These are phyloP conservation scores for Enteromius radiatus DNA, from an alignment of 2,797 vertebrate genomes.

Conservation along the genomic window DNA sequence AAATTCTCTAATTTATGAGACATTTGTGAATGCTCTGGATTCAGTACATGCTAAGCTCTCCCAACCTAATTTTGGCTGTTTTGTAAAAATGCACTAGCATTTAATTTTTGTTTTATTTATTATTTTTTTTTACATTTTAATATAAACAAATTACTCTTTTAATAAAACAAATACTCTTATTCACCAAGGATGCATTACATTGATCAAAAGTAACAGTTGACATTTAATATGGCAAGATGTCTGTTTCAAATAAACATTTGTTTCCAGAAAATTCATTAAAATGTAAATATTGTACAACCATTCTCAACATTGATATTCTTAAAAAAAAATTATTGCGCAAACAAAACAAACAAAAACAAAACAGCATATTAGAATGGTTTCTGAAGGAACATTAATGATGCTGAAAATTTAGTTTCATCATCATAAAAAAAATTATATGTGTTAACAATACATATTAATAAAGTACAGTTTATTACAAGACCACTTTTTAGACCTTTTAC, in stretches of 20 bases:
- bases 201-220: neutral
- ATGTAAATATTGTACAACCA: neutral
- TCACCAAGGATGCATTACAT: neutral
- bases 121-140: too few species aligned
- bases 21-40: neutral
- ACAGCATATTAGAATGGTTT: neutral
- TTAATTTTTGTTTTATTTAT: too few species aligned
- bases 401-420: neutral
- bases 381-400: neutral
- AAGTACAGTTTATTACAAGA: neutral
- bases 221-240: neutral
- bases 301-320: neutral
- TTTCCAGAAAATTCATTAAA: too few species aligned
- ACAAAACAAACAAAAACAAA: too few species aligned
- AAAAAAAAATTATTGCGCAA: too few species aligned
- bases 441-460: neutral
- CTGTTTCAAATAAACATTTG: neutral
- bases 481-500: too few species aligned
- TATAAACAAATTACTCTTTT: neutral
- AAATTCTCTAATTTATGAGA: neutral
- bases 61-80: neutral
- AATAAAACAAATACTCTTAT: too few species aligned
- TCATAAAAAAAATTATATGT: neutral
- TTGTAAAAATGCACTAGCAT: neutral
- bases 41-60: neutral